Percentiles rank a stretch among this genome's conserved stretches.
Evolutionary conservation across 2,113 vertebrate genomes (phyloP).

Genomic region (Jacana jacana): DNA sequence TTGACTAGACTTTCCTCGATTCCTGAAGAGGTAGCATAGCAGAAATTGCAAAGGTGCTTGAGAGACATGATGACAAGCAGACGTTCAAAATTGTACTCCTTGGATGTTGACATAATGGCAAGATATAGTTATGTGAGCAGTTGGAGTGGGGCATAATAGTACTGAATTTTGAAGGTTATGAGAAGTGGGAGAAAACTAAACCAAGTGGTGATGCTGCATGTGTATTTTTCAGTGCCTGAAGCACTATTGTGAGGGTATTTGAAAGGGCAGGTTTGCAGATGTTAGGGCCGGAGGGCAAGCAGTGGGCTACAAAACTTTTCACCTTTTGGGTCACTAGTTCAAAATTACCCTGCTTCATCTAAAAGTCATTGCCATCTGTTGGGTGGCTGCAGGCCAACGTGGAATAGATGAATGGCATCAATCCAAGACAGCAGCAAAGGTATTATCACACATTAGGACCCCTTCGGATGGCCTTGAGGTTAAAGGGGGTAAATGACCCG

Average conservation of each 20-base stretch:
- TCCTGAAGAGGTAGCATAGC: not conserved
- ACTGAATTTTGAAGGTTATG: not conserved
- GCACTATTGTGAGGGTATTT: not conserved
- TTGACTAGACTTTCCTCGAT: not conserved
- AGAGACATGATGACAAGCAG: not conserved
- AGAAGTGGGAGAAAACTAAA: not conserved
- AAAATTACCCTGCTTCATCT: not conserved
- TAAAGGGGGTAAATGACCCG: not conserved
- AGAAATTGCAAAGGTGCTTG: not conserved
- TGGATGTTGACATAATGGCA: not conserved
- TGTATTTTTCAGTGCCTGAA: conserved; percentile 20
- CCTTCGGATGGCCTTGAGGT: conserved; percentile 6
- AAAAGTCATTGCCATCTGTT: conserved; percentile 55
- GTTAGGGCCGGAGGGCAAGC: conserved; percentile 35
- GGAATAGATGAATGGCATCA: not conserved
- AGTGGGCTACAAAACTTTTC: conserved; percentile 7
- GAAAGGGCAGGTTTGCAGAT: conserved; percentile 35
- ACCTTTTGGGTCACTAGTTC: conserved; percentile 39
- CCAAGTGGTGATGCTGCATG: not conserved
- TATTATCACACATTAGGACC: not conserved
- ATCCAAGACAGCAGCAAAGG: not conserved
- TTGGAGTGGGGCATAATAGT: not conserved
- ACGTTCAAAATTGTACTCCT: not conserved
- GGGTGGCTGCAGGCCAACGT: conserved; percentile 25
- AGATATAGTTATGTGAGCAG: not conserved